Percentiles rank a stretch among this genome's conserved stretches.
Evolutionary conservation across 64 coral and sea anemone genomes (phyloP).

Genomic region (Dendrophyllia cribrosa): DNA sequence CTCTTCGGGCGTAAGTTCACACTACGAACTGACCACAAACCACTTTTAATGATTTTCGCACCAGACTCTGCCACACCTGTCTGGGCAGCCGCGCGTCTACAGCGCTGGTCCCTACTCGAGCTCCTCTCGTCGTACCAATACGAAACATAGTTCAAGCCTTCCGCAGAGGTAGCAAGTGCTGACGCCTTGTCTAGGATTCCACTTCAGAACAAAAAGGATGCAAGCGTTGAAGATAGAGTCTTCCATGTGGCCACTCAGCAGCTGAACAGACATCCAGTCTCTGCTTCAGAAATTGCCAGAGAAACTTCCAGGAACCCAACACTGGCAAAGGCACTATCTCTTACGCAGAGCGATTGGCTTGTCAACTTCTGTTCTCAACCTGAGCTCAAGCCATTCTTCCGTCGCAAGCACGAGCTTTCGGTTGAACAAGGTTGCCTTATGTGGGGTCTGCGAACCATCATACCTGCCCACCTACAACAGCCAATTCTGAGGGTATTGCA

Average conservation of each 20-base stretch:
- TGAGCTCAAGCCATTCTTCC: slow-evolving; percentile 33
- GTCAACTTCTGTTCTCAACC: slow-evolving; percentile 5
- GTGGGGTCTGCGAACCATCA: slow-evolving; percentile 9
- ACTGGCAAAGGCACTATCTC: background rate
- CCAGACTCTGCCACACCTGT: slow-evolving; percentile 60
- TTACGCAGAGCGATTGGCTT: background rate
- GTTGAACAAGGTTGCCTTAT: slow-evolving; percentile 40
- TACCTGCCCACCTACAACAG: background rate
- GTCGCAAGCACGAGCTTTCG: slow-evolving; percentile 17
- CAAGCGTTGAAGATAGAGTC: slow-evolving; percentile 35
- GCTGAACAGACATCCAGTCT: slow-evolving; percentile 25
- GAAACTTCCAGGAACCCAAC: slow-evolving; percentile 9
- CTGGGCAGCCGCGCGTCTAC: slow-evolving; percentile 49
- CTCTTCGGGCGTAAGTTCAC: no score
- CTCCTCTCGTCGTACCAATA: slow-evolving; percentile 51
- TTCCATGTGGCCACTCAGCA: background rate
- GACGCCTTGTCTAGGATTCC: slow-evolving; percentile 27
- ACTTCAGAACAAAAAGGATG: slow-evolving; percentile 42
- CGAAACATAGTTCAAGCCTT: slow-evolving; percentile 15
- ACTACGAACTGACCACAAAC: no score
- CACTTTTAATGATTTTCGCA: slow-evolving; percentile 39
- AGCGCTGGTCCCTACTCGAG: slow-evolving; percentile 71
- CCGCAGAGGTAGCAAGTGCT: background rate
- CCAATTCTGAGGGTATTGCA: background rate
- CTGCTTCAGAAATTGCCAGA: slow-evolving; percentile 7